Evolutionary conservation across 2,113 vertebrate species (phyloP).

Genomic region (Atractosteus spatula): DNA sequence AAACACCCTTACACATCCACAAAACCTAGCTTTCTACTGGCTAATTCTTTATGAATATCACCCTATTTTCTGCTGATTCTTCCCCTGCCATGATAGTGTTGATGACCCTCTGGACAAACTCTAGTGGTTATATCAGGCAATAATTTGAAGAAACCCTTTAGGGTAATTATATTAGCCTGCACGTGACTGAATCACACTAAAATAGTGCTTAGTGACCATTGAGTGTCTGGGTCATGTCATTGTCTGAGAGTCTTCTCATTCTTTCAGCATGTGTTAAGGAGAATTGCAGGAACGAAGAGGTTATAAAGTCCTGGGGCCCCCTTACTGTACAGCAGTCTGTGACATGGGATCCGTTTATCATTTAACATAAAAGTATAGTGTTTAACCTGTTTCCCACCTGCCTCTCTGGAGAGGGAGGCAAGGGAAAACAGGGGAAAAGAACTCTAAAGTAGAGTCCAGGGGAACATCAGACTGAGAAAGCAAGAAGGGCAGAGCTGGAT

Average conservation of each 20-base stretch:
- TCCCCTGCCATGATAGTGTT: neutral
- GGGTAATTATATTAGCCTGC: neutral
- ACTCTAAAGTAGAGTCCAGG: neutral
- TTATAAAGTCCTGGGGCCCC: neutral
- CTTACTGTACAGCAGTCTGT: neutral
- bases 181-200: neutral
- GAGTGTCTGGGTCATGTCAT: constrained; percentile 16
- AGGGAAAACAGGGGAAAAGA: too few species aligned
- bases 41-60: neutral
- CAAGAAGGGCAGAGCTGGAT: constrained; percentile 10
- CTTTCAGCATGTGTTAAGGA: neutral
- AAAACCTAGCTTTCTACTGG: neutral
- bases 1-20: constrained; percentile 35
- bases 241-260: neutral
- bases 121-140: neutral
- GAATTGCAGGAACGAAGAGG: neutral
- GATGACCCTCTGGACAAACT: neutral
- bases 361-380: too few species aligned
- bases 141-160: neutral
- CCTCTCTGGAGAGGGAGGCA: too few species aligned
- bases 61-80: neutral
- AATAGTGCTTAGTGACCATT: constrained; percentile 13
- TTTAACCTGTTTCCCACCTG: too few species aligned
- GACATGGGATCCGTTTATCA: too few species aligned
- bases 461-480: constrained; percentile 2